A percentile compares a stretch with the other conserved stretches of the same genome.
Conservation (phyloP, 2,888 invertebrate species). For the Aleiodes testaceus region DNA sequence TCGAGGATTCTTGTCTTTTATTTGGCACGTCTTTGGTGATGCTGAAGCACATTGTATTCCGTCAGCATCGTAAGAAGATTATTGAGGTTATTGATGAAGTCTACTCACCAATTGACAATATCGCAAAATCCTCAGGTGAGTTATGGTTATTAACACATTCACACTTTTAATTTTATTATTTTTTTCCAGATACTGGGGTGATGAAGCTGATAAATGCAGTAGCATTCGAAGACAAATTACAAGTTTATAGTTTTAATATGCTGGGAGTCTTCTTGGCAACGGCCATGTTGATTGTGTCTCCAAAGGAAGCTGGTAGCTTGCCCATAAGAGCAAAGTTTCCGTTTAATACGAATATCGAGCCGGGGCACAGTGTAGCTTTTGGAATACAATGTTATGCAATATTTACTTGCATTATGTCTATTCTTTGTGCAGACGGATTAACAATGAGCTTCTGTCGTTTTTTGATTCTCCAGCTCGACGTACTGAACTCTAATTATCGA, state of each 20-base stretch:
- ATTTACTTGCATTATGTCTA: slow-evolving; percentile 53
- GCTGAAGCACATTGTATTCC: neutral
- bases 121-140: neutral
- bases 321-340: slow-evolving; percentile 63
- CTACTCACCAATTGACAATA: neutral
- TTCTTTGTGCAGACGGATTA: slow-evolving; percentile 58
- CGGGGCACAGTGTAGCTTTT: slow-evolving; percentile 56
- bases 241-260: slow-evolving; percentile 47
- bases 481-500: slow-evolving; percentile 57
- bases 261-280: slow-evolving; percentile 52
- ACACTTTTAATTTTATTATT: neutral
- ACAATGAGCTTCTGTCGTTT: slow-evolving; percentile 53
- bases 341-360: slow-evolving; percentile 55
- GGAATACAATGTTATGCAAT: slow-evolving; percentile 54
- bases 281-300: slow-evolving; percentile 57
- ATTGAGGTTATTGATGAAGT: neutral
- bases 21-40: neutral
- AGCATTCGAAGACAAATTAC: neutral
- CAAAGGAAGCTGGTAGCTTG: slow-evolving; percentile 55
- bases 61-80: neutral
- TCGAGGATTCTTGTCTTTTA: neutral
- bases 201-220: neutral
- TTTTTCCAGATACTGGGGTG: neutral
- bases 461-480: slow-evolving; percentile 55
- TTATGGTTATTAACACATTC: neutral